Conservation (phyloP, 35 echinoderm and acorn worm species). For the Amphiura filiformis region DNA sequence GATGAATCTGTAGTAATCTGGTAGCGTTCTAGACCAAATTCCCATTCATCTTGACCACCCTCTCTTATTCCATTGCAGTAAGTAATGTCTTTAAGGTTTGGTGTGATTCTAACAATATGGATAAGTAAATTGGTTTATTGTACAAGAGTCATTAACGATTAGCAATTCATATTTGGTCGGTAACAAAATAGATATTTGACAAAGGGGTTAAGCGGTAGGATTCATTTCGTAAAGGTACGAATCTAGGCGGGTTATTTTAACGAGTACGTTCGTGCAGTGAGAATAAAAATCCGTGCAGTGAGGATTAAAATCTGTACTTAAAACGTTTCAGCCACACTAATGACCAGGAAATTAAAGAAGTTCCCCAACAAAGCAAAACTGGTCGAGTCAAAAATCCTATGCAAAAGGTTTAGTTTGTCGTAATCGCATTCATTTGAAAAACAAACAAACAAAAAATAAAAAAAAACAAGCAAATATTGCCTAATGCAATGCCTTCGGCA, state of each 20-base stretch:
- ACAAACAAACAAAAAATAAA: too few species aligned
- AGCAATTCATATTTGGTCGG: neutral
- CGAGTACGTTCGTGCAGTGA: too few species aligned
- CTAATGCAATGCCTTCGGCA: too few species aligned
- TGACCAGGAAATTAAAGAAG: too few species aligned
- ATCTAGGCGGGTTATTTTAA: neutral
- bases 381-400: too few species aligned
- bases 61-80: constrained; percentile 91
- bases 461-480: too few species aligned
- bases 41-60: constrained; percentile 80
- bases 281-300: too few species aligned
- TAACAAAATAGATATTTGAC: neutral
- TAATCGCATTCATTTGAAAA: too few species aligned
- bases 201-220: neutral
- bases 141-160: neutral
- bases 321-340: neutral
- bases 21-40: constrained; percentile 69
- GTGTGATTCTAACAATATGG: constrained; percentile 51
- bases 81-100: constrained; percentile 60
- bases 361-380: too few species aligned
- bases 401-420: neutral
- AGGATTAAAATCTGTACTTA: neutral
- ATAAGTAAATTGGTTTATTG: neutral
- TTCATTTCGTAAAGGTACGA: neutral
- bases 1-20: constrained; percentile 37